Base-by-base conservation (phyloP, 2,113 vertebrate genomes). In the Tonatia bakeri region DNA sequence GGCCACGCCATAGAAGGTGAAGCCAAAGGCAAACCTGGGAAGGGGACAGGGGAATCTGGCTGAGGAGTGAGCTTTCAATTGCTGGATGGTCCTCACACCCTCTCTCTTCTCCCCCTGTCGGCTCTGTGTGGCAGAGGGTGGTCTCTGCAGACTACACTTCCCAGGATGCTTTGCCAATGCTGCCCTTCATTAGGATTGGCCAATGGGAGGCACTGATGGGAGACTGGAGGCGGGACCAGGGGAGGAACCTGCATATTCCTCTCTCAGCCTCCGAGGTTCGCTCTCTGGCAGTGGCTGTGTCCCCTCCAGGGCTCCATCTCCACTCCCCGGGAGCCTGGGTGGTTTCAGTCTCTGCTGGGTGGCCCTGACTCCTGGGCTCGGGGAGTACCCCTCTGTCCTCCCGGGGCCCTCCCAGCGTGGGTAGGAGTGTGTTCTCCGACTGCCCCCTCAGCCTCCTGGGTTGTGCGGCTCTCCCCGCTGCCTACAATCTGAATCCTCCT, bases 1-100 rank as follows among this genome's bases (percentile, higher is more conserved):
- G 91, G 96, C 98, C 90, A 98, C 26, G 80, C 98, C 97, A 0
- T 98, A 99, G 86, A 99, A 99, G 91, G 98, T 98, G 0, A 99
- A 98, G 81, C 98, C 98, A 5, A 98, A 99, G 95, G 99, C 97
- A 28, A 98, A 98, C 98, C 98, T 98, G 65, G 26, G 20, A 28
- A 7, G 7, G 0, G 0, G 22, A 28, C 59, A 9, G 17, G 52
- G 31, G 40, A 13, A 11, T 31, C 28, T 40, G 43, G 13, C n/a
- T 2, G 50, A 64, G 65, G 9, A 5, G 2, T 1, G 43, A 31
- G 47, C 64, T 43, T 17, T n/a, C 26, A 14, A 2, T 1, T 15
- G 82, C 64, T 54, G 10, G 2, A n/a, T 12, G 20, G n/a, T 22
- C 15, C 54, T n/a, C 45, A 22, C 56, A 47, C 20, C 22, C 1